Conservation (phyloP, 2,113 vertebrate species). For the Nycticryphes semicollaris region DNA sequence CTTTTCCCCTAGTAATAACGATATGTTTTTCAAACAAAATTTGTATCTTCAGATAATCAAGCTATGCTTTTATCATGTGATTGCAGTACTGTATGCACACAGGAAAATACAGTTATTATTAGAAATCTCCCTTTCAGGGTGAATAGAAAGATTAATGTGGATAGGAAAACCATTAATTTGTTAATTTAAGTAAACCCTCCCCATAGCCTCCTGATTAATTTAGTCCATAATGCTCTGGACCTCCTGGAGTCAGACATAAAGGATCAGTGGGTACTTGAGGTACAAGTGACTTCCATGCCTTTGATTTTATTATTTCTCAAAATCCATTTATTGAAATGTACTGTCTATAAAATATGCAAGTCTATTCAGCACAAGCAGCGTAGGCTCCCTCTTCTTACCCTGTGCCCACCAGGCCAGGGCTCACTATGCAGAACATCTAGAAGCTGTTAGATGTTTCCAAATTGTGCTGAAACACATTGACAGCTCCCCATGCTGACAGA, state of each 20-base stretch:
- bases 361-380: background rate
- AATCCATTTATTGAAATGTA: background rate
- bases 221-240: background rate
- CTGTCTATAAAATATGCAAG: background rate
- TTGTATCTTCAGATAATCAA: background rate
- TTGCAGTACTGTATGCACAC: background rate
- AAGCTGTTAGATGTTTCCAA: background rate
- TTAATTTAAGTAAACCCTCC: background rate
- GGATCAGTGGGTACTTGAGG: background rate
- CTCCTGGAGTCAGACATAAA: background rate
- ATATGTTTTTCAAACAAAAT: background rate
- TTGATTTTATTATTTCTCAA: background rate
- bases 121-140: background rate
- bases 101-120: background rate
- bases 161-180: background rate
- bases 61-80: background rate
- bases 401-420: background rate
- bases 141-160: background rate
- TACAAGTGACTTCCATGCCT: background rate
- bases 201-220: background rate
- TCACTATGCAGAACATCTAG: background rate
- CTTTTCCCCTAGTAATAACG: background rate
- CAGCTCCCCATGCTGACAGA: background rate
- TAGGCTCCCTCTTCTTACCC: background rate
- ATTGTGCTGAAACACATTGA: background rate